Percentiles rank a stretch among this genome's conserved stretches.
Conservation (phyloP, 1,140 invertebrate species). For the Sycophila sp. region DNA sequence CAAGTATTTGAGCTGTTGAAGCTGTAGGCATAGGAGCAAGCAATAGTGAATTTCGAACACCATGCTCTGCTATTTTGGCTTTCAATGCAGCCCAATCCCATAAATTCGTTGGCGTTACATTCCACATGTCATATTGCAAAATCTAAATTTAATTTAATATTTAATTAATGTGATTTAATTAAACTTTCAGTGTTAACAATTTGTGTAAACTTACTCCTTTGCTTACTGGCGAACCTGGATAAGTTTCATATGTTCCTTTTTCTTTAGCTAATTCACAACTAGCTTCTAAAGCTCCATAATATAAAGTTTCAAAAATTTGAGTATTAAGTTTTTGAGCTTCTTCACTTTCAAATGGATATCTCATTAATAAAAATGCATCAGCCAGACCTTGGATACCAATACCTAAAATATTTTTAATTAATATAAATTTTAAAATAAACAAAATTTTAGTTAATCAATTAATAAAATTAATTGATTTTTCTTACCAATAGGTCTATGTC, state of each 20-base stretch:
- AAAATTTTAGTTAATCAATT: neutral
- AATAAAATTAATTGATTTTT: neutral
- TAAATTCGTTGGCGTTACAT: slow-evolving; percentile 83
- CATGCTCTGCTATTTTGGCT: slow-evolving; percentile 88
- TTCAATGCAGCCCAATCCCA: slow-evolving; percentile 93
- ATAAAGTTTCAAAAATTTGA: slow-evolving; percentile 98
- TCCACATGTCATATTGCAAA: slow-evolving; percentile 99
- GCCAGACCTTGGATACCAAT: slow-evolving; percentile 98
- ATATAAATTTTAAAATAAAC: neutral
- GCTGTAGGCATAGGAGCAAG: slow-evolving; percentile 99
- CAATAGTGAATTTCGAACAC: slow-evolving; percentile 93
- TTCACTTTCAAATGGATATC: slow-evolving; percentile 89
- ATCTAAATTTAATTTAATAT: slow-evolving; percentile 69
- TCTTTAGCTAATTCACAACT: slow-evolving; percentile 94
- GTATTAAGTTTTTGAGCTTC: slow-evolving; percentile 90
- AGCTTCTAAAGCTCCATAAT: slow-evolving; percentile 94
- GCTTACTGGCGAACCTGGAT: slow-evolving; percentile 90
- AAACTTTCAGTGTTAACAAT: neutral
- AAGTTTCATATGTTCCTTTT: slow-evolving; percentile 90
- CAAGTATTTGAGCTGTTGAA: slow-evolving; percentile 98
- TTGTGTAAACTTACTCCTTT: slow-evolving; percentile 76
- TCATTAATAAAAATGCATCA: slow-evolving; percentile 96
- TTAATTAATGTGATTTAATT: no score
- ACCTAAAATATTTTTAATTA: slow-evolving; percentile 36
- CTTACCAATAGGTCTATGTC: slow-evolving; percentile 90